phyloP scores from a whole-genome alignment of 2,113 vertebrate species.

The Pygoscelis adeliae region DNA sequence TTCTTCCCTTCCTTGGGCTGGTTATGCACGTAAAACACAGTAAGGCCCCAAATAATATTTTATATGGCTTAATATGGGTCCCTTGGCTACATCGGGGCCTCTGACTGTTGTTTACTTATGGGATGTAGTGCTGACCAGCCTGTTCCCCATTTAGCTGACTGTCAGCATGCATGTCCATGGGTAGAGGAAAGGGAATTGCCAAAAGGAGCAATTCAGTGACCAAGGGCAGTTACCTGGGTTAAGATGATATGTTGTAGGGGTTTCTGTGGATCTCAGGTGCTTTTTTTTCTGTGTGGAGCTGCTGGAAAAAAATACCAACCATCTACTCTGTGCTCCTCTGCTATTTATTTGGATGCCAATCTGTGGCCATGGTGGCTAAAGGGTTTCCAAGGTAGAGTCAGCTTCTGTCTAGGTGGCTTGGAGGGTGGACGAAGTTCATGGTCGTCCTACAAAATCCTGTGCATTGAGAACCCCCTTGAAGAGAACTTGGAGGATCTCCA shows the following conservation, averaged over 20 bases:
- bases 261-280: neutral
- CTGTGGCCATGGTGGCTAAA: neutral
- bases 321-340: neutral
- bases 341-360: neutral
- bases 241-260: neutral
- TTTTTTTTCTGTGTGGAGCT: neutral
- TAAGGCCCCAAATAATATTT: neutral
- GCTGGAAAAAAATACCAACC: neutral
- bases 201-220: neutral
- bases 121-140: neutral
- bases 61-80: neutral
- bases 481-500: neutral
- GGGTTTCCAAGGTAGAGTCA: neutral
- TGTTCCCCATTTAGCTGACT: neutral
- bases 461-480: neutral
- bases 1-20: neutral
- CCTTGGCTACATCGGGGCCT: neutral
- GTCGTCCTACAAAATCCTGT: neutral
- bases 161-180: rapidly evolving
- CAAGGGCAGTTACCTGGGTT: neutral
- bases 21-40: neutral
- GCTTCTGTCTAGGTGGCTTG: neutral
- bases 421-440: neutral
- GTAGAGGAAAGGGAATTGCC: neutral
- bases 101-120: neutral